Evolutionary conservation across 2,888 invertebrate species (phyloP), one percentile per base, ranked within the genome.

Genomic region (Autographa gamma): DNA sequence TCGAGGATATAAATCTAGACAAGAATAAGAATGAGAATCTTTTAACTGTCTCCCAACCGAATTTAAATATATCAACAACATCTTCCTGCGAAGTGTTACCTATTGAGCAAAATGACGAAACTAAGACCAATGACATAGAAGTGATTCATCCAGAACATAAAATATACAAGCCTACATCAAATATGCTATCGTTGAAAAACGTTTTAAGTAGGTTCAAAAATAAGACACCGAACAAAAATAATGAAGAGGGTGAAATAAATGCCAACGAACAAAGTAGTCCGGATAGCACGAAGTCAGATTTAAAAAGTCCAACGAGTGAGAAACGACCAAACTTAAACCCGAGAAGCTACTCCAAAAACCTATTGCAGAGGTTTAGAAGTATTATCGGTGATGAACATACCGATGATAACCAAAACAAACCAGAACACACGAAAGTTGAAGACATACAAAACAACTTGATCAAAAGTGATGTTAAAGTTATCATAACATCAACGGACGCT

Each of bases 131-230:
- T 85, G 95, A 81, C 85, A 92, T 91, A 78, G 96, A 92, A 88
- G 92, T 96, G 3, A 96, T 97, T 75, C 98, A 98, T 86, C 98
- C 98, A 0, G 98, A 98, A 86, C 97, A 98, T 89, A 98, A 97
- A 91, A 98, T 98, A 82, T 98, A 98, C 86, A 96, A 97, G 76
- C 97, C 97, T 60, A 96, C 96, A 0, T 95, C 96, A 62, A 96
- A 95, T 74, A 91, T 95, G 77, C 83, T 95, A 1, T 96, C 97
- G 5, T 91, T 97, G 0, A 96, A 96, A 86, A 96, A 96, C 82
- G 95, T 97, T 41, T 88, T 97, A 8, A 96, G 96, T 83, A 92
- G 96, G 63, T 96, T 97, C 74, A 96, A 95, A 83, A 92, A 89
- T 69, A 92, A 89, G 31, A 92, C 91, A n/a, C 92, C 92, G 0